phyloP scores from a whole-genome alignment of 2,888 invertebrate genomes.

The Muschampia plurimacula region DNA sequence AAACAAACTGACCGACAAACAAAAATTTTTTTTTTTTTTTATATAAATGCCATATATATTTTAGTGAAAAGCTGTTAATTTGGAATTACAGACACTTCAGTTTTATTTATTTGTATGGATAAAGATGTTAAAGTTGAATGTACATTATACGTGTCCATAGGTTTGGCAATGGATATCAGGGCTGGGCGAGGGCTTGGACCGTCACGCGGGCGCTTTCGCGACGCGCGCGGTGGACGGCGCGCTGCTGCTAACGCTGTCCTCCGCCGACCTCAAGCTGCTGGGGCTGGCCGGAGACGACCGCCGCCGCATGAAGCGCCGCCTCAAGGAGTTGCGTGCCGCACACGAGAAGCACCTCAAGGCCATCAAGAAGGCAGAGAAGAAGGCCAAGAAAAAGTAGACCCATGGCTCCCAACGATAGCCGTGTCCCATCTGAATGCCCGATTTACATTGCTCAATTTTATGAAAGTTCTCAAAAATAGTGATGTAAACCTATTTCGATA shows the following conservation, averaged over 20 bases:
- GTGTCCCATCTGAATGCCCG: not conserved
- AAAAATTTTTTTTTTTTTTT: no score
- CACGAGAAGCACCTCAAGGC: conserved; percentile 95
- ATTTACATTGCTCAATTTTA: not conserved
- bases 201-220: conserved; percentile 94
- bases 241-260: conserved; percentile 94
- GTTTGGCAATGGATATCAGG: conserved; percentile 96
- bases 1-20: no score
- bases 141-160: conserved; percentile 72
- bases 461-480: not conserved
- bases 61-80: no score
- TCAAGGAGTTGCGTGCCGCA: conserved; percentile 92
- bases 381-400: conserved; percentile 89
- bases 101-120: no score
- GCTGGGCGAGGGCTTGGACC: conserved; percentile 94
- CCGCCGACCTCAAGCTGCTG: conserved; percentile 95
- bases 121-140: no score
- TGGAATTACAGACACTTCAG: no score
- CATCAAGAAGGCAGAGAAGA: conserved; percentile 94
- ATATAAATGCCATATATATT: no score
- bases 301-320: conserved; percentile 90
- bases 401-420: not conserved
- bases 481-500: not conserved
- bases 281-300: conserved; percentile 93
- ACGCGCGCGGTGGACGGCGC: conserved; percentile 95